Evolutionary conservation across 2,797 vertebrate genomes (phyloP).

Genomic region (Rousettus madagascariensis): DNA sequence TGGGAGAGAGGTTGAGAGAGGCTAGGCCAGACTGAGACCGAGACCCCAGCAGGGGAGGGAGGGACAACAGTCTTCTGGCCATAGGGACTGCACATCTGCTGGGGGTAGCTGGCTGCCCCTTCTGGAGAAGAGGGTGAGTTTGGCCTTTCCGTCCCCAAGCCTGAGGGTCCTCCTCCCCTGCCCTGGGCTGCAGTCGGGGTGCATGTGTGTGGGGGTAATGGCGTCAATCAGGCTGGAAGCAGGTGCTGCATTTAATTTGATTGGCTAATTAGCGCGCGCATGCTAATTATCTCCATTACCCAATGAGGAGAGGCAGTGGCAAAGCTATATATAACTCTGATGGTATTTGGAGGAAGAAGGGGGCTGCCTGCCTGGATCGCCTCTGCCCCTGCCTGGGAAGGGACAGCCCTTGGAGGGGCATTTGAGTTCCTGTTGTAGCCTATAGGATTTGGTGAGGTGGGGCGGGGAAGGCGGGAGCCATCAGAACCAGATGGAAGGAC

Average conservation of each 20-base stretch:
- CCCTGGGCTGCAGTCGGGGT: not conserved
- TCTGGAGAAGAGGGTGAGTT: not conserved
- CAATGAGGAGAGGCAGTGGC: conserved; percentile 81
- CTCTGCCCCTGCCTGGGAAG: conserved; percentile 12
- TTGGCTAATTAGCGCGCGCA: conserved; percentile 88
- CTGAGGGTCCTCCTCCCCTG: not conserved
- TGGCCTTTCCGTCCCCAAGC: not conserved
- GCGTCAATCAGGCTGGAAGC: conserved; percentile 82
- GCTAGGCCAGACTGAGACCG: not conserved
- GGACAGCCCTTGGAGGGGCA: not conserved
- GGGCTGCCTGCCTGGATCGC: conserved; percentile 10
- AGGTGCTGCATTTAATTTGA: conserved; percentile 88
- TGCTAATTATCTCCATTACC: conserved; percentile 86
- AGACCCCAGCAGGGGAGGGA: not conserved
- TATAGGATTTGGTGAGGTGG: not conserved
- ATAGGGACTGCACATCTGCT: not conserved
- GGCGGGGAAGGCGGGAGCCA: too few species aligned
- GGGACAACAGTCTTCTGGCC: not conserved
- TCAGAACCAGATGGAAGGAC: not conserved
- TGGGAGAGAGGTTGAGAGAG: not conserved
- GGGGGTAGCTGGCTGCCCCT: not conserved
- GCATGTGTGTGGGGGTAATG: not conserved
- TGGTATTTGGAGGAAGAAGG: conserved; percentile 57
- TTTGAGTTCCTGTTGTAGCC: not conserved
- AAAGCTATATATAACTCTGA: conserved; percentile 83